These are phyloP conservation scores for Fringilla coelebs DNA, from an alignment of 2,797 vertebrate species.

Conservation along the genomic window DNA sequence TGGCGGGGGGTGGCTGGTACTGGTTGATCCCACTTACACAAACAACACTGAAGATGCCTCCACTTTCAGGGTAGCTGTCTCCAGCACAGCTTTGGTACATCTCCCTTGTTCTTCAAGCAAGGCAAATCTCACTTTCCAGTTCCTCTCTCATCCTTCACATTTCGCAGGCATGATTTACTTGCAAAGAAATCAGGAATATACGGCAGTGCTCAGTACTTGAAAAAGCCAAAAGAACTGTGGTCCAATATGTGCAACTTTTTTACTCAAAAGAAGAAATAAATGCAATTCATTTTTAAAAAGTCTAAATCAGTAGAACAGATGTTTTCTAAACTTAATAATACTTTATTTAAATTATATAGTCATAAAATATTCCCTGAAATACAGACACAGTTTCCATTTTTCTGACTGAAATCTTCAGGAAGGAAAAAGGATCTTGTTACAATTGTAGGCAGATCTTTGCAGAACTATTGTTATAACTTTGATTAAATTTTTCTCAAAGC, in stretches of 20 bases:
- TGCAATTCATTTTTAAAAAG: fast-evolving
- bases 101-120: not conserved
- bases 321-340: not conserved
- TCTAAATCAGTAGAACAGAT: not conserved
- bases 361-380: not conserved
- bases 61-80: not conserved
- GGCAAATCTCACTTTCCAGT: not conserved
- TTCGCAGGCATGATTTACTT: not conserved
- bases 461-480: not conserved
- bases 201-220: not conserved
- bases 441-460: not conserved
- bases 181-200: not conserved
- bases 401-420: not conserved
- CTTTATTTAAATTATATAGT: not conserved
- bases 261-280: not conserved
- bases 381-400: not conserved
- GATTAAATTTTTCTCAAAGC: not conserved
- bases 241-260: not conserved
- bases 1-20: fast-evolving
- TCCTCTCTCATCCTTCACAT: not conserved
- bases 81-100: not conserved
- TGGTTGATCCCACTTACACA: not conserved
- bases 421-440: not conserved
- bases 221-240: not conserved
- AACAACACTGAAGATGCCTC: not conserved